Percentiles rank a stretch among this genome's conserved stretches.
These are phyloP conservation scores for Cinclus mexicanus DNA, from an alignment of 2,113 vertebrate species.

Conservation along the genomic window DNA sequence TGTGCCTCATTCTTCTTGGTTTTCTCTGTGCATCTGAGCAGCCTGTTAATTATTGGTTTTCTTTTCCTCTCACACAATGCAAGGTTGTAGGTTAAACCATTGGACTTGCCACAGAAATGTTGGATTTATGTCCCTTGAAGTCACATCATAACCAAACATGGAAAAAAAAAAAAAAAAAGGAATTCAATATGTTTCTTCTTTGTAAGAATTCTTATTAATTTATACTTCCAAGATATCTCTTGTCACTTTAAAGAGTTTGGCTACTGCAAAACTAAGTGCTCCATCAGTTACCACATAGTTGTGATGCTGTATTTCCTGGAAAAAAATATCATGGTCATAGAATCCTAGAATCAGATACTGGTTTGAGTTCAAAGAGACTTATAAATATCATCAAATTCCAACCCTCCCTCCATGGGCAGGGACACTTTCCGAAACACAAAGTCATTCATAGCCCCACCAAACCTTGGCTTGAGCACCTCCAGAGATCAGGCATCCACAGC, in stretches of 20 bases:
- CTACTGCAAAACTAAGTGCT: not conserved
- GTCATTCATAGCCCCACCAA: not conserved
- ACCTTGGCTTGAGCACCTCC: not conserved
- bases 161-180: not conserved
- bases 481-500: not conserved
- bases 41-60: not conserved
- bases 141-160: not conserved
- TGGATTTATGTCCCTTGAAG: not conserved
- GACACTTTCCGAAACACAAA: not conserved
- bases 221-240: not conserved
- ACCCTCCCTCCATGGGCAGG: not conserved
- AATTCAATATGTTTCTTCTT: not conserved
- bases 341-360: not conserved
- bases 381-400: not conserved
- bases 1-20: not conserved
- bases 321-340: not conserved
- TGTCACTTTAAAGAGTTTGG: not conserved
- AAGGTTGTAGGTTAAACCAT: not conserved
- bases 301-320: not conserved
- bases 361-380: not conserved
- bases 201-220: not conserved
- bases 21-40: not conserved
- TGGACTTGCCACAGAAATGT: not conserved
- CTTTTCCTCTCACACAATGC: not conserved
- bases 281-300: not conserved